Evolutionary conservation across 2,113 vertebrate genomes (phyloP).

Genomic region (Pelodiscus sinensis): DNA sequence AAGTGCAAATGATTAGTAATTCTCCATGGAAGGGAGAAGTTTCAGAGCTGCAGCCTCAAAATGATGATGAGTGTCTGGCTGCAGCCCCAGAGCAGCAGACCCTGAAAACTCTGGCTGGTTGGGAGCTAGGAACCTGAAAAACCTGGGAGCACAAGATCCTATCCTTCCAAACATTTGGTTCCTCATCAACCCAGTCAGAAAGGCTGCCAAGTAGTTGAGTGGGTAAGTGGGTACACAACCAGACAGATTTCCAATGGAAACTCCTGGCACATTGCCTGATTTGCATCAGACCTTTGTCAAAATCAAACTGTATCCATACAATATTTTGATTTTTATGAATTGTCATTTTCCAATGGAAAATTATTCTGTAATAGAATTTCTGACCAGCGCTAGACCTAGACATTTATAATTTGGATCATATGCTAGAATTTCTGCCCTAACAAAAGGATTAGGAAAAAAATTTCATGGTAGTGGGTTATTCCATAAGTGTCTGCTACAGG

Average conservation of each 20-base stretch:
- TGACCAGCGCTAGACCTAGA: background rate
- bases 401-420: background rate
- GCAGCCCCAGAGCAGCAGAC: background rate
- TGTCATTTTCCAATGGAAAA: background rate
- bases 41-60: background rate
- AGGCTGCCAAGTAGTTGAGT: background rate
- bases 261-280: background rate
- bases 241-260: background rate
- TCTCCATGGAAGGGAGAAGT: background rate
- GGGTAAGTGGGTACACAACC: background rate
- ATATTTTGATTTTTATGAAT: background rate
- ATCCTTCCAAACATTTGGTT: background rate
- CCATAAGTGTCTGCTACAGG: background rate
- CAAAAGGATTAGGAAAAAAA: background rate
- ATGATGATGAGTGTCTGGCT: background rate
- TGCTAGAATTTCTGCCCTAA: background rate
- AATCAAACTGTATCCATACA: background rate
- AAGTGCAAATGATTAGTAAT: background rate
- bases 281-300: background rate
- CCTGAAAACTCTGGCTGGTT: background rate
- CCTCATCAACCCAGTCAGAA: background rate
- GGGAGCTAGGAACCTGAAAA: background rate
- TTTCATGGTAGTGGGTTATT: background rate
- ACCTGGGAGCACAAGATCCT: background rate
- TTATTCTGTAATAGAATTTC: background rate